Conservation (phyloP, 1,140 invertebrate species). For the Neodiprion lecontei region DNA sequence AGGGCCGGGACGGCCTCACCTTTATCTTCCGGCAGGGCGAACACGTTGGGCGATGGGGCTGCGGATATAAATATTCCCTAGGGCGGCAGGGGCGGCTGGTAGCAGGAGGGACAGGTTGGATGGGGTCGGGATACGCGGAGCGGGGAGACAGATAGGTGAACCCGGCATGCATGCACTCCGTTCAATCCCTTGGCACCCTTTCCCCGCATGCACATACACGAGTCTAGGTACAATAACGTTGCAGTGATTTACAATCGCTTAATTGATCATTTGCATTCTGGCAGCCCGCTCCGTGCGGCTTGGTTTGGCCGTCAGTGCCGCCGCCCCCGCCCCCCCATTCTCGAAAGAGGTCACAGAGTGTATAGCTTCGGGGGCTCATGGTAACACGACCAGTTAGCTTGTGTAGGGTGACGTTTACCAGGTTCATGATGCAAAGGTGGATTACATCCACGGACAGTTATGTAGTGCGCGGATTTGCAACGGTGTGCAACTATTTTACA, state of each 20-base stretch:
- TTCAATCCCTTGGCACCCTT: background rate
- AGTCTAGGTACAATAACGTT: constrained; percentile 18
- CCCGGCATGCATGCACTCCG: background rate
- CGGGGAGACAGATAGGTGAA: background rate
- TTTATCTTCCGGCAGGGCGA: constrained; percentile 12
- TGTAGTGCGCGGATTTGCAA: no score
- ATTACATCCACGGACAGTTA: no score
- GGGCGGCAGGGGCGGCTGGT: constrained; percentile 33
- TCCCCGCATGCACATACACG: background rate
- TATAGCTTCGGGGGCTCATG: constrained; percentile 25
- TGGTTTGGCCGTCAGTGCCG: background rate
- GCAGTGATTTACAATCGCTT: constrained; percentile 53
- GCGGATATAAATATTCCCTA: constrained; percentile 45
- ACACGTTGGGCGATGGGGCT: background rate
- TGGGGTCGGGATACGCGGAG: background rate
- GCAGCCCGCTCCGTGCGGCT: constrained; percentile 1
- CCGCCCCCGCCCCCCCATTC: constrained; percentile 28
- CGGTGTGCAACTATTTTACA: no score
- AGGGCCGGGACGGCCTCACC: constrained; percentile 7
- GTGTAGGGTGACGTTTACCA: constrained; percentile 11
- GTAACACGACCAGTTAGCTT: constrained; percentile 6
- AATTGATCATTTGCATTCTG: constrained; percentile 59
- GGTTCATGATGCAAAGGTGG: background rate
- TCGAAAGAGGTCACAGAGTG: constrained; percentile 52
- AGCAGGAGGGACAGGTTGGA: constrained; percentile 10